Evolutionary conservation across 2,113 vertebrate genomes (phyloP), one percentile per base, ranked within the genome.

Genomic region (Siniperca chuatsi): DNA sequence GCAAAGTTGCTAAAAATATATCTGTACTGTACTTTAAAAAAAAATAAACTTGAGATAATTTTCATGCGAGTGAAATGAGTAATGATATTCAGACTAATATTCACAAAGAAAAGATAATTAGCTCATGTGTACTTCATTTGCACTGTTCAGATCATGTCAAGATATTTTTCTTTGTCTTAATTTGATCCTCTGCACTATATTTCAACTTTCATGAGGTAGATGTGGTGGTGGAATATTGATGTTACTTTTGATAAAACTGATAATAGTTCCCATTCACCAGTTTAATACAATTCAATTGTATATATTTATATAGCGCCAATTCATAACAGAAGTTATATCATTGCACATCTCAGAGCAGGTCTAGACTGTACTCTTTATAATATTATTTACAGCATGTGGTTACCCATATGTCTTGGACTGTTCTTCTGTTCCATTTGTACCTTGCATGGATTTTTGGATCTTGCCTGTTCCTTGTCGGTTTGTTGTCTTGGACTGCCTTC

Each of bases 81-180:
- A 61, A 40, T 73, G 52, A 48, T 46, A 15, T n/a, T 10, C 25
- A 62, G 29, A 6, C 11, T 74, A 35, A 74, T 60, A 74, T 74
- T 74, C 23, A 44, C 25, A 29, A 44, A 23, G 29, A 44, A 44
- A 44, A 61, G 40, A 33, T 75, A 61, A 46, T 16, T n/a, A 8
- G 21, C n/a, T 57, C 70, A 35, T 18, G 35, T 42, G 52, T 73
- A 58, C 21, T 40, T 73, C 15, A 44, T 42, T 58, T 54, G 37
- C 70, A 73, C 35, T n/a, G 23, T 58, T 54, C 20, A 23, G 11
- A 54, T 55, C 20, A 35, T 54, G 21, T 20, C n/a, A n/a, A 57
- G 8, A 73, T 6, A 58, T 58, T 42, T 73, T 73, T 57, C 62
- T 42, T 20, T 55, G 50, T 71, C 33, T 37, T 72, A 57, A 71